Evolutionary conservation across 2,797 vertebrate species (phyloP).

Genomic region (Gallinago solitaria): DNA sequence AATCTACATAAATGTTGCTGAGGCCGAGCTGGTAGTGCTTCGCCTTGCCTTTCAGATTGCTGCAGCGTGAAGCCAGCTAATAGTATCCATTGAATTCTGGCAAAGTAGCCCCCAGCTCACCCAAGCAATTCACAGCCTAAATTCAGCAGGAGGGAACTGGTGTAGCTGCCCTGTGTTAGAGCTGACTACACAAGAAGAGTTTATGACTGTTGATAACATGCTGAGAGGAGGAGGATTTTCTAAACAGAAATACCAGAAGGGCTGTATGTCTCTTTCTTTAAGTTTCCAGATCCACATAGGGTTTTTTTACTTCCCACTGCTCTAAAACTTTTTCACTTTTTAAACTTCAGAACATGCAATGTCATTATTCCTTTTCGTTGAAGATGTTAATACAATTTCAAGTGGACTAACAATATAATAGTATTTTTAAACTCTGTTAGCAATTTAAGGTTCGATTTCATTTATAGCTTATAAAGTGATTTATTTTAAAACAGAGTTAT

Average conservation of each 20-base stretch:
- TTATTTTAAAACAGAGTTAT: background rate
- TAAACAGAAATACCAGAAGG: background rate
- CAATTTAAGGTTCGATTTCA: background rate
- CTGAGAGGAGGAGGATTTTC: background rate
- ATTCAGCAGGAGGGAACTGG: background rate
- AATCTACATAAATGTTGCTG: background rate
- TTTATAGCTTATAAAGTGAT: background rate
- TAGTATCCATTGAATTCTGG: background rate
- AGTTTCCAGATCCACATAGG: background rate
- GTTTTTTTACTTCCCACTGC: background rate
- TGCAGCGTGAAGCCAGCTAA: background rate
- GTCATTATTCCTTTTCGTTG: background rate
- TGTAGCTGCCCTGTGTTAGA: background rate
- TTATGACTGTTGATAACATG: background rate
- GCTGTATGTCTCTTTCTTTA: background rate
- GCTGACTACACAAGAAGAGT: background rate
- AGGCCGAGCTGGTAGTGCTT: background rate
- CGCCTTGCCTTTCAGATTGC: background rate
- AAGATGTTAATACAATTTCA: background rate
- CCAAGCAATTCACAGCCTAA: background rate
- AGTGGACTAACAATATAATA: background rate
- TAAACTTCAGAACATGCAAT: background rate
- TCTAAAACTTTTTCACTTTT: background rate
- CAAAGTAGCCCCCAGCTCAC: background rate
- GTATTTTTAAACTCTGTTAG: background rate